Base-by-base conservation (phyloP, 1,140 invertebrate genomes). In the Ceratina australensis region DNA sequence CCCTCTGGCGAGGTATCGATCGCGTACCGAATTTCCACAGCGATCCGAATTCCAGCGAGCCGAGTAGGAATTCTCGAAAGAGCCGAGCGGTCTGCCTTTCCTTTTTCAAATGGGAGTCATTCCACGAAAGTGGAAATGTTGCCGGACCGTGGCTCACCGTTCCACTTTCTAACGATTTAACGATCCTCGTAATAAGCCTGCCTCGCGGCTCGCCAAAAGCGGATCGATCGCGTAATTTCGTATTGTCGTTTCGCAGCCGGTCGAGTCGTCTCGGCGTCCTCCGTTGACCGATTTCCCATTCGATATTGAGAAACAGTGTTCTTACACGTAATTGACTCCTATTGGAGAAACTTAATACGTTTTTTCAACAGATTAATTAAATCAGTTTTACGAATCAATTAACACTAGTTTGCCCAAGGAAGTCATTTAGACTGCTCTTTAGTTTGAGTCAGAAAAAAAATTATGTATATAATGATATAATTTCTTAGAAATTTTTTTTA, bases 81-180 rank as follows among this genome's bases (percentile, higher is more conserved):
- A 69, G 28, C 33, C 33, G 33, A 42, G 8, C 15, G 42, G 28
- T 12, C 28, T 61, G 59, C 78, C 74, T 82, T 81, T 81, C 63
- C 79, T 73, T 63, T 80, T 80, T 82, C 66, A 76, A 61, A 61
- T 61, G 61, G 64, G 47, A 24, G 79, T 33, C 49, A 69, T 79
- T 79, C 79, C 56, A 56, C 54, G 68, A 86, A 79, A 77, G 80
- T 85, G 75, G 76, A 82, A 82, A 82, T 63, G 72, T 64, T 68
- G 61, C 15, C 57, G 33, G 33, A 18, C 26, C 59, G 33, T 61
- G 64, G 77, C 74, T 79, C 72, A 77, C 60, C 69, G 79, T 83
- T 84, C 81, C 78, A 86, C 84, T 87, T 87, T 87, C 86, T 78
- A 82, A 81, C 52, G 79, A 85, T 84, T 85, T 81, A 75, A 72